phyloP scores from a whole-genome alignment of 2,797 vertebrate species.

The Tokudaia muenninki region DNA sequence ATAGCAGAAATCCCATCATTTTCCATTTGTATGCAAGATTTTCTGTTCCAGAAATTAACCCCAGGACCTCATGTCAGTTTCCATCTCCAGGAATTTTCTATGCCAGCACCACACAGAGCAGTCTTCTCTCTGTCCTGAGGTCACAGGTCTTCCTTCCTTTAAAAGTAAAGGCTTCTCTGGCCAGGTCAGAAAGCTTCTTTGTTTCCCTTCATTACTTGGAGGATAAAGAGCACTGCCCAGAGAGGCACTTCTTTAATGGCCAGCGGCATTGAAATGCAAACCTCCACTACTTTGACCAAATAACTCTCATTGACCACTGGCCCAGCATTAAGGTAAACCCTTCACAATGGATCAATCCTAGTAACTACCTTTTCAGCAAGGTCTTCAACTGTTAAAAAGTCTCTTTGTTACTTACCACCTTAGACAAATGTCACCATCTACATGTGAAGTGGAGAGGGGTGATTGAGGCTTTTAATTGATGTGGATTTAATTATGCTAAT shows the following conservation, averaged over 20 bases:
- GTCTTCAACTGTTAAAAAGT: slow-evolving; percentile 89
- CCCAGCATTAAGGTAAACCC: slow-evolving; percentile 89
- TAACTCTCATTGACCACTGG: slow-evolving; percentile 87
- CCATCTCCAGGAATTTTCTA: slow-evolving; percentile 94
- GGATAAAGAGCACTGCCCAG: slow-evolving; percentile 86
- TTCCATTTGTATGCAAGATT: slow-evolving; percentile 99
- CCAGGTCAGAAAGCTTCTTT: slow-evolving; percentile 89
- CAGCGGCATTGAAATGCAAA: slow-evolving; percentile 89
- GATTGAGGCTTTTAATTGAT: slow-evolving; percentile 96
- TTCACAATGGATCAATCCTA: slow-evolving; percentile 89
- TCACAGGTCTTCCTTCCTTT: slow-evolving; percentile 87
- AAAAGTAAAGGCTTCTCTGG: slow-evolving; percentile 83
- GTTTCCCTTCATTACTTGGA: slow-evolving; percentile 89
- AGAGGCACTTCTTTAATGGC: slow-evolving; percentile 86
- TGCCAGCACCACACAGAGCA: slow-evolving; percentile 85
- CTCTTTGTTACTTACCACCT: slow-evolving; percentile 91
- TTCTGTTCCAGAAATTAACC: slow-evolving; percentile 99
- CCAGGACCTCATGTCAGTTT: slow-evolving; percentile 97
- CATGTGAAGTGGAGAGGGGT: slow-evolving; percentile 93
- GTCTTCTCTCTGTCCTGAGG: slow-evolving; percentile 87
- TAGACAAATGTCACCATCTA: slow-evolving; percentile 94
- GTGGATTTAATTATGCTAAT: slow-evolving; percentile 98
- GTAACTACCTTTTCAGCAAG: slow-evolving; percentile 89
- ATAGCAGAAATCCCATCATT: slow-evolving; percentile 98
- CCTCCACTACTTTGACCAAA: slow-evolving; percentile 84